Evolutionary conservation across 2,888 invertebrate species (phyloP), one percentile per base, ranked within the genome.

Genomic region (Drosophila sordidula): DNA sequence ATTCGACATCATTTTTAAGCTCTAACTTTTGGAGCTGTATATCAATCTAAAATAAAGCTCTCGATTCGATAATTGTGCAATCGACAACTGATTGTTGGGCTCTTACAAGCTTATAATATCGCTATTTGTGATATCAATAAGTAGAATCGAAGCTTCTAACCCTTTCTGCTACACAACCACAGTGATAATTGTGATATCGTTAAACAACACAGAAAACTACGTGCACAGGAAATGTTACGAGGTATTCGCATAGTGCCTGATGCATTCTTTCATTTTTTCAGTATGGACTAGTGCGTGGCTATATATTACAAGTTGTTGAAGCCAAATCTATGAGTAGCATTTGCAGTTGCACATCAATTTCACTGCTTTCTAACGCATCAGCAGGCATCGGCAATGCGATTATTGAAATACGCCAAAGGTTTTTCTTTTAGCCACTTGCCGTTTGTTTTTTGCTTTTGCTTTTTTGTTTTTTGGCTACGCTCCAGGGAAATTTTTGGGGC

Each of bases 331-430:
- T 41, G 42, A 55, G 59, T 14, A 26, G 58, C 68, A 34, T 32
- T 62, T 55, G 69, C 45, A 11, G 22, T 41, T 73, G 69, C 70
- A 64, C 72, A 75, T 59, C 70, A 84, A 86, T 86, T 89, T 86
- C 85, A 79, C 85, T 85, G 85, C 89, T 86, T 89, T 86, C 87
- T 86, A 86, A 79, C 79, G 73, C 70, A 77, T 63, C 57, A 54
- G 56, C 25, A 38, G 41, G 44, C 71, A 46, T 12, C 44, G 41
- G 67, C 68, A 75, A 55, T 70, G 78, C 58, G 86, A 86, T 83
- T 84, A 88, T 84, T 84, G 83, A 88, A 84, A 88, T 84, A 70
- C 83, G 56, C 42, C 63, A 75, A 88, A 83, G 86, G 83, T 88
- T 83, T 82, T 85, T 70, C 72, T 57, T 71, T 71, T 64, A 63